Base-by-base conservation (phyloP, 2,888 invertebrate genomes). In the Epinotia demarniana region DNA sequence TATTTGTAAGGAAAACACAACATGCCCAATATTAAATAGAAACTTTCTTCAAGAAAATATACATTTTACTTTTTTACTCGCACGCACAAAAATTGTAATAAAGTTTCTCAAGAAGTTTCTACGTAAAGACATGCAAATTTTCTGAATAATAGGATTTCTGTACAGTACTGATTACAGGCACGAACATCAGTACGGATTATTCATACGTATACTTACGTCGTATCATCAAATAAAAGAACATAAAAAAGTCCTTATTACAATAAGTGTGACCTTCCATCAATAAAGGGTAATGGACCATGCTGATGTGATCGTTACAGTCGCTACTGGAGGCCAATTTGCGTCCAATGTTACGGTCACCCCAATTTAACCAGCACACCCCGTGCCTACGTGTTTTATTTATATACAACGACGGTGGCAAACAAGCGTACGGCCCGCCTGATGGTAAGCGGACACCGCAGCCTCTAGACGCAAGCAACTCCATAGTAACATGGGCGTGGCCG, bases 191-290 rank as follows among this genome's bases (percentile, higher is more conserved):
- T 61, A 27, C 33, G 8, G 8, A n/a, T 53, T 16, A 39, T 39
- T 49, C 13, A 49, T n/a, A 53, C 57, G 6, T 57, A 18, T 19
- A 19, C 18, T 2, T 3, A 12, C n/a, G 9, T 55, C n/a, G 9
- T 55, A 55, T n/a, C 18, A 19, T 19, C 43, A 63, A 18, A 58
- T 12, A 63, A 39, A 9, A 55, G 12, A n/a, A 49, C 49, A 55
- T n/a, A 58, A 16, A 19, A 23, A 49, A 49, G 63, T 64, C n/a
- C 27, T 58, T 64, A 64, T 70, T 53, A 16, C 64, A 66, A 75
- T 75, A 70, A 70, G 23, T 13, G 23, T 66, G 70, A 75, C 70
- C 70, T 75, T 75, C 73, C 46, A 53, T 19, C 75, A 75, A 75
- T 75, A 75, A 75, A 75, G 53, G 64, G 60, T 70, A 64, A 74